Evolutionary conservation across 1,140 invertebrate genomes (phyloP).

Genomic region (Mylabris phalerata): DNA sequence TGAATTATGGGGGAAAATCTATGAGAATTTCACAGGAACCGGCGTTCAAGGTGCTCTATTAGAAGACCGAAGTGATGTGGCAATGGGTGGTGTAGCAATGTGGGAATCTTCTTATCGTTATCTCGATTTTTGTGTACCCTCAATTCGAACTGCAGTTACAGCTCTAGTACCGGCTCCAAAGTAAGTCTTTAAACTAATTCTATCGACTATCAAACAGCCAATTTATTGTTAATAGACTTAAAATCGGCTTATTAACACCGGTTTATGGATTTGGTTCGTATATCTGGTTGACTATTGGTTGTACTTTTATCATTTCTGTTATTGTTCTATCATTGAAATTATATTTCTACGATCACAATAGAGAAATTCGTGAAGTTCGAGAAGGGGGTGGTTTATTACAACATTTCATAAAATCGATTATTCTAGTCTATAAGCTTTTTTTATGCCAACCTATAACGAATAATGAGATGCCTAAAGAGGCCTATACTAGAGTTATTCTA

Average conservation of each 20-base stretch:
- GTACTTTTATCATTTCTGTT: constrained; percentile 11
- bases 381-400: no score
- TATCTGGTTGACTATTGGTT: constrained; percentile 25
- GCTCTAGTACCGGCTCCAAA: constrained; percentile 49
- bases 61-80: background rate
- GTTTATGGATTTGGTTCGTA: constrained; percentile 15
- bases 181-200: constrained; percentile 25
- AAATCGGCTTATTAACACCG: constrained; percentile 17
- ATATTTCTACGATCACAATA: background rate
- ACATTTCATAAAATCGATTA: no score
- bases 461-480: background rate
- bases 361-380: background rate
- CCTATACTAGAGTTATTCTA: background rate
- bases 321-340: constrained; percentile 10
- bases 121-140: constrained; percentile 47
- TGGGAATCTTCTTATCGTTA: constrained; percentile 23
- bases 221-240: constrained; percentile 14
- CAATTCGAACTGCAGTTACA: constrained; percentile 48
- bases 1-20: constrained; percentile 12
- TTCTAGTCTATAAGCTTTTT: no score
- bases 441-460: no score
- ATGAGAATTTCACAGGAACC: constrained; percentile 4
- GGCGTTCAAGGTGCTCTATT: constrained; percentile 1
- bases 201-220: background rate
- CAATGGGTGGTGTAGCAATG: background rate